These are phyloP conservation scores for Hermatobates lingyangjiaoensis DNA, from an alignment of 1,140 invertebrate species.

Conservation along the genomic window DNA sequence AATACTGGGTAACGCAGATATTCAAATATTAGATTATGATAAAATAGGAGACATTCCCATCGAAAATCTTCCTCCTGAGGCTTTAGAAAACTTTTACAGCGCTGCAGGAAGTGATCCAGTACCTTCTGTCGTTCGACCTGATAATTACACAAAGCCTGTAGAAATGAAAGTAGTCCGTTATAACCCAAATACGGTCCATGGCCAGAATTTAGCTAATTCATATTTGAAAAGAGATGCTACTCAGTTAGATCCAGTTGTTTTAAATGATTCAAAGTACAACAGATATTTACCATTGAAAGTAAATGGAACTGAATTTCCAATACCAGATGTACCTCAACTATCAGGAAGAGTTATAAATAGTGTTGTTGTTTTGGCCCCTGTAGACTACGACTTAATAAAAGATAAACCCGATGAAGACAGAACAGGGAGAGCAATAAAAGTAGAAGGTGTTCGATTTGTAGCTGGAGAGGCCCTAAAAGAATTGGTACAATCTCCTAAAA, in stretches of 20 bases:
- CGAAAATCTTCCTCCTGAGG: constrained; percentile 65
- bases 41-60: constrained; percentile 72
- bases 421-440: constrained; percentile 23
- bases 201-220: constrained; percentile 43
- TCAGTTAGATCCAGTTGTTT: constrained; percentile 46
- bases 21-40: constrained; percentile 66
- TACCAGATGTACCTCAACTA: constrained; percentile 51
- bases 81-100: constrained; percentile 56
- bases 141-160: constrained; percentile 23
- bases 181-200: constrained; percentile 49
- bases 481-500: constrained; percentile 48
- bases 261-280: constrained; percentile 55
- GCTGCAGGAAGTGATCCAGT: constrained; percentile 34
- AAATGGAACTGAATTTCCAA: constrained; percentile 60
- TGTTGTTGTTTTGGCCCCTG: constrained; percentile 61
- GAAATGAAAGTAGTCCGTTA: constrained; percentile 72
- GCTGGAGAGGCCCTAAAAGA: constrained; percentile 50
- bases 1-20: constrained; percentile 67
- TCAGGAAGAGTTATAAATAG: constrained; percentile 53
- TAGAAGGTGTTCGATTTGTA: constrained; percentile 29
- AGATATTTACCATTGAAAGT: constrained; percentile 64
- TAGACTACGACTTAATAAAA: constrained; percentile 38
- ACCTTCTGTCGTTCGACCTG: constrained; percentile 17
- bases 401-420: constrained; percentile 19
- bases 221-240: constrained; percentile 53